Evolutionary conservation across 2,797 vertebrate species (phyloP).

Genomic region (Manis pentadactyla): DNA sequence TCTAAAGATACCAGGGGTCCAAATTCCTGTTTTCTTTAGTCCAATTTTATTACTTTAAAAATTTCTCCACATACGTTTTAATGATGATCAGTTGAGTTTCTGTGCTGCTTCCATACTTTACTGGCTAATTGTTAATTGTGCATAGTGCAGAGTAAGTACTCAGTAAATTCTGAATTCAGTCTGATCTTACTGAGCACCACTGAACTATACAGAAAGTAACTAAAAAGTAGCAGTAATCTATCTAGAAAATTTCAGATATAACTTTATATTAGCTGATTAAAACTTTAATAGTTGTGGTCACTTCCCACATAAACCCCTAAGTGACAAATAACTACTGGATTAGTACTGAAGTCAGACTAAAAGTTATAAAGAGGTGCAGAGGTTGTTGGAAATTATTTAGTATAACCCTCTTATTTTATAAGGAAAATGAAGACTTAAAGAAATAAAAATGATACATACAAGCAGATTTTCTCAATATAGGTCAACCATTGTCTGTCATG

Average conservation of each 20-base stretch:
- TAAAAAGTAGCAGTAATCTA: not conserved
- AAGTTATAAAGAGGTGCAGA: not conserved
- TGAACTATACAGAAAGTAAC: not conserved
- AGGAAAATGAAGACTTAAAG: not conserved
- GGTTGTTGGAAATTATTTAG: not conserved
- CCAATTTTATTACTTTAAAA: not conserved
- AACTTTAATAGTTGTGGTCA: not conserved
- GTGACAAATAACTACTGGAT: not conserved
- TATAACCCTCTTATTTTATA: not conserved
- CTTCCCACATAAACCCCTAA: not conserved
- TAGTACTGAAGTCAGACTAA: not conserved
- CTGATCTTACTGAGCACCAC: not conserved
- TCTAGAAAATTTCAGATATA: slow-evolving; percentile 2
- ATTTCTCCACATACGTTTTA: not conserved
- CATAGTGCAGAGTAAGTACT: not conserved
- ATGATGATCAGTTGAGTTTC: not conserved
- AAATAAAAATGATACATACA: not conserved
- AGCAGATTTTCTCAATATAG: not conserved
- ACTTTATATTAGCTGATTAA: not conserved
- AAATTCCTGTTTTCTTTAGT: not conserved
- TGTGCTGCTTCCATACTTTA: not conserved
- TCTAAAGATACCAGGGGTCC: not conserved
- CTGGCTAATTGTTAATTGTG: not conserved
- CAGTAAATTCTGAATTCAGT: not conserved
- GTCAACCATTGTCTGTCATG: not conserved